Percentiles rank a stretch among this genome's conserved stretches.
phyloP scores from a whole-genome alignment of 1,140 invertebrate species.

The Penaeus chinensis region DNA sequence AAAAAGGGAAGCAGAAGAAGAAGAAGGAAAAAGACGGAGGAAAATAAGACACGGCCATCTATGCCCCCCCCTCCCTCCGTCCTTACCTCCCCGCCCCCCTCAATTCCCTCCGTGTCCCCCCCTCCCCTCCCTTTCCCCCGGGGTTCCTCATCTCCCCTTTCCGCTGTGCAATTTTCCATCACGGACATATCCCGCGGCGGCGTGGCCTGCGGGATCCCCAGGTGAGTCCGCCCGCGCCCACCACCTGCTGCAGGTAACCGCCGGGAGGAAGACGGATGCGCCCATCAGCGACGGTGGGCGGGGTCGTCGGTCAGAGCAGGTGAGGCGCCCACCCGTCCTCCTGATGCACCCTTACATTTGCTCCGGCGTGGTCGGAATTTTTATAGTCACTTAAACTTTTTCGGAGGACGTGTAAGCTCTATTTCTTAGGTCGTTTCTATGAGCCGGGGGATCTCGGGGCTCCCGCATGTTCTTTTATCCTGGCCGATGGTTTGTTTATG shows the following conservation, averaged over 20 bases:
- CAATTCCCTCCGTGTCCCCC: too few relatives aligned
- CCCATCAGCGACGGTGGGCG: slow-evolving; percentile 27
- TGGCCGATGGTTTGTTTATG: slow-evolving; percentile 39
- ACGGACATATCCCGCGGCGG: too few relatives aligned
- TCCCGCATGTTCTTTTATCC: slow-evolving; percentile 19
- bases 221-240: too few relatives aligned
- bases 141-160: too few relatives aligned
- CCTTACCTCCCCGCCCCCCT: too few relatives aligned
- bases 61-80: not conserved
- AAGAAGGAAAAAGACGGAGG: not conserved
- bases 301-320: slow-evolving; percentile 31
- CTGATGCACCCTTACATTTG: slow-evolving; percentile 44
- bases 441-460: slow-evolving; percentile 27
- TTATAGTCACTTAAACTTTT: slow-evolving; percentile 50
- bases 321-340: not conserved
- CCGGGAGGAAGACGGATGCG: slow-evolving; percentile 37
- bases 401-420: slow-evolving; percentile 41
- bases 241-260: too few relatives aligned
- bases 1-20: not conserved
- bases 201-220: too few relatives aligned
- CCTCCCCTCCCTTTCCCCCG: too few relatives aligned
- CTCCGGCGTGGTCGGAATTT: slow-evolving; percentile 36
- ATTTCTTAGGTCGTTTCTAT: slow-evolving; percentile 34
- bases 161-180: too few relatives aligned
- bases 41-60: not conserved